These are phyloP conservation scores for Montipora sp. DNA, from an alignment of 64 coral and sea anemone genomes.

Conservation along the genomic window DNA sequence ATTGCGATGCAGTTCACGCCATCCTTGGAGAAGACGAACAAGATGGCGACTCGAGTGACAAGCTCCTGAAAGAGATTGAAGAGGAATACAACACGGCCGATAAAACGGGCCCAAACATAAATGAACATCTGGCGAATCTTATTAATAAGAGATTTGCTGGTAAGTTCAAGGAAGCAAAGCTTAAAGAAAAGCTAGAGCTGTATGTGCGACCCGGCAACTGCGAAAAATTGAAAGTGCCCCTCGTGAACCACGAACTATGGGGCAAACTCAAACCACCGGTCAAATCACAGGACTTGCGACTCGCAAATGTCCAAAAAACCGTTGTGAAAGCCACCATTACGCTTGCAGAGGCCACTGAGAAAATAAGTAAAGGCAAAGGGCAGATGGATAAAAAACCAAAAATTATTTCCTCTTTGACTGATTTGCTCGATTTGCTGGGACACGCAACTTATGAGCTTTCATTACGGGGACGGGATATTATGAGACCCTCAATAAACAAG, in stretches of 20 bases:
- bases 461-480: no score
- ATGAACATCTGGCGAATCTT: constrained; percentile 40
- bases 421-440: no score
- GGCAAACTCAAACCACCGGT: constrained; percentile 56
- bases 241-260: constrained; percentile 59
- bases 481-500: constrained; percentile 26
- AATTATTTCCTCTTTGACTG: no score
- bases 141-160: constrained; percentile 47
- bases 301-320: constrained; percentile 57
- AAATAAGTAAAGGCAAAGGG: no score
- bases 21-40: no score
- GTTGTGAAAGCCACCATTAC: constrained; percentile 38
- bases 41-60: constrained; percentile 26
- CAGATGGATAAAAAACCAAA: no score
- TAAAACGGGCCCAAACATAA: constrained; percentile 12
- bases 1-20: no score
- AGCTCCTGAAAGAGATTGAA: constrained; percentile 53
- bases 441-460: no score
- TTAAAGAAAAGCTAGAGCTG: constrained; percentile 56
- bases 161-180: constrained; percentile 50
- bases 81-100: constrained; percentile 11
- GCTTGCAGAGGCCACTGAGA: neutral
- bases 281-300: constrained; percentile 47
- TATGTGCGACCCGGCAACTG: constrained; percentile 62
- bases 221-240: constrained; percentile 49